Conservation (phyloP, 1,140 invertebrate genomes). For the Aporrectodea caliginosa region DNA sequence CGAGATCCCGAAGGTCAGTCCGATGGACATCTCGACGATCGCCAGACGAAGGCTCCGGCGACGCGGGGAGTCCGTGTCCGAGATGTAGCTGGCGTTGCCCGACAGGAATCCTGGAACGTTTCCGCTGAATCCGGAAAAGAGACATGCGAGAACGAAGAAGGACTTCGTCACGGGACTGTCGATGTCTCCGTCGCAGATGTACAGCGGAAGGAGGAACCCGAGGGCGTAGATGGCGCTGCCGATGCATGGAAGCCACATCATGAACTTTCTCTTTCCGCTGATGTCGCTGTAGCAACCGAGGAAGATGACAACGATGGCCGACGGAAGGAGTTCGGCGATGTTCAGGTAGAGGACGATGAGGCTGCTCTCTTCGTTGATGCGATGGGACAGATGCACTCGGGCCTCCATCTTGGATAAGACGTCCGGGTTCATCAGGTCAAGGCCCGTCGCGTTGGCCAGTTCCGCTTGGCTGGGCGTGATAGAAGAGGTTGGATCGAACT, state of each 20-base stretch:
- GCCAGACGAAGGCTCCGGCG: slow-evolving; percentile 28
- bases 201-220: slow-evolving; percentile 29
- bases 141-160: slow-evolving; percentile 24
- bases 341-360: slow-evolving; percentile 34
- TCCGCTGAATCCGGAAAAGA: slow-evolving; percentile 29
- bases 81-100: slow-evolving; percentile 35
- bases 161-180: slow-evolving; percentile 17
- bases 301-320: slow-evolving; percentile 28
- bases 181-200: slow-evolving; percentile 29
- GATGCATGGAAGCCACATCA: slow-evolving; percentile 33
- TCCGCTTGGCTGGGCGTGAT: neutral
- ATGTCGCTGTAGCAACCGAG: slow-evolving; percentile 33
- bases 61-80: slow-evolving; percentile 28
- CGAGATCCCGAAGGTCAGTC: slow-evolving; percentile 31
- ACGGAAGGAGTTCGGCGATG: slow-evolving; percentile 29
- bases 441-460: neutral
- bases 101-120: slow-evolving; percentile 30
- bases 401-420: neutral
- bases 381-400: neutral
- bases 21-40: slow-evolving; percentile 32
- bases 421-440: neutral
- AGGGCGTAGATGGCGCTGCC: slow-evolving; percentile 30
- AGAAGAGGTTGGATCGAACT: neutral
- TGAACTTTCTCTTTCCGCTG: slow-evolving; percentile 28
- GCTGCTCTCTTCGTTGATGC: slow-evolving; percentile 30